Evolutionary conservation across 64 coral and sea anemone genomes (phyloP), one percentile per base, ranked within the genome.

Genomic region (Platygyra sinensis): DNA sequence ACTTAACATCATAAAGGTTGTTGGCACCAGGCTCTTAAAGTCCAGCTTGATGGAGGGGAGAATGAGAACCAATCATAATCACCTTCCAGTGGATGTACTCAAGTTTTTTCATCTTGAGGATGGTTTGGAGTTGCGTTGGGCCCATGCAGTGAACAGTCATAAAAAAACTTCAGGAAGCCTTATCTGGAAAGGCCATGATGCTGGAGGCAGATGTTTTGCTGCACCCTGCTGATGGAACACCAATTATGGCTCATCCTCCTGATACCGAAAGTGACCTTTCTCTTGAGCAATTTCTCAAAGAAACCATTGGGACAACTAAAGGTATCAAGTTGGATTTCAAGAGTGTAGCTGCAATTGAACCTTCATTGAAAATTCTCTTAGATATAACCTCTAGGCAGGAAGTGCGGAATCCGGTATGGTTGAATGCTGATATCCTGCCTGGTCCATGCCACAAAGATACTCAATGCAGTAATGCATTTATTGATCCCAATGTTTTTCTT

Each of bases 261-360:
- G 72, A 28, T 22, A 90, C 72, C 0, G 76, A 96, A 61, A 96
- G 95, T 15, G 81, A 96, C 61, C 88, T 96, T 24, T 91, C 91
- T 17, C 92, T 96, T 1, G 77, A 24, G 30, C 38, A 83, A 64
- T 96, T 96, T 79, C 42, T 96, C 14, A 62, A 91, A 51, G 64
- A 76, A 75, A 78, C 81, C 51, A 65, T 92, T 62, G 15, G 22
- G 2, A 82, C 95, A 10, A 52, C 46, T 2, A 96, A 91, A 86
- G 95, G 95, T 6, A 85, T 94, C 5, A 96, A 96, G 74, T 55
- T 96, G 74, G 95, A 96, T 72, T 96, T 96, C 67, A 96, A 96
- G 30, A 69, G 29, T 16, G 59, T 90, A 25, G 75, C 81, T 73
- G 91, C 64, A 36, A 67, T 96, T 72, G 78, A 94, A 73, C 95